These are phyloP conservation scores for Apodemia zela DNA, from an alignment of 2,888 invertebrate species.

Conservation along the genomic window DNA sequence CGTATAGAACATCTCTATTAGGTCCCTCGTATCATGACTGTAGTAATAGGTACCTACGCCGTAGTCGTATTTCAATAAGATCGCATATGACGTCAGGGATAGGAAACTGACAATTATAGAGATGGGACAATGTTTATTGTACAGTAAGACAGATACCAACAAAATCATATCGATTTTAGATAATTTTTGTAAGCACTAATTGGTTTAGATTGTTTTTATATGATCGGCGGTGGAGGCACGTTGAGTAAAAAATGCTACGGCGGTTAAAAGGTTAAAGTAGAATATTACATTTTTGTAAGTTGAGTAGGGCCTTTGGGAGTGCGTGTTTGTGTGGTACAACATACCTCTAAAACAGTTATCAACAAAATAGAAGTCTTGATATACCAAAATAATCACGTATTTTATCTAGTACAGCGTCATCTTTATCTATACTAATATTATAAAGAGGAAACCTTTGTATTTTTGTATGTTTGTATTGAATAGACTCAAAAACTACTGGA, in stretches of 20 bases:
- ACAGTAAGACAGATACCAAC: constrained; percentile 2
- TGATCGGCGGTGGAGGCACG: neutral
- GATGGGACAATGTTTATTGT: constrained; percentile 8
- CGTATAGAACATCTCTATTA: constrained; percentile 1
- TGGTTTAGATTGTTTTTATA: constrained; percentile 9
- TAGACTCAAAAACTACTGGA: no score
- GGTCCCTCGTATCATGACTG: neutral
- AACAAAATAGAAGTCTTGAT: no score
- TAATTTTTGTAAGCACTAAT: neutral
- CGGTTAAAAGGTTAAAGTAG: neutral
- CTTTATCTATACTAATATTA: no score
- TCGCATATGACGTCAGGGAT: neutral
- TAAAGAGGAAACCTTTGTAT: no score
- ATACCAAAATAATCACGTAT: no score
- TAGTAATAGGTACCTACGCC: neutral
- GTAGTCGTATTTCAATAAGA: constrained; percentile 5
- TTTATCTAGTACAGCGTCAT: no score
- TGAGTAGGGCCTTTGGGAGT: no score
- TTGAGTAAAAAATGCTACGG: constrained; percentile 4
- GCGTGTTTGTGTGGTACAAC: no score
- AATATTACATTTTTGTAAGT: no score
- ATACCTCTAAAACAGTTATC: no score
- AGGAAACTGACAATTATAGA: no score
- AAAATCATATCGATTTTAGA: constrained; percentile 2
- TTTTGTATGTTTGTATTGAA: no score